phyloP scores from a whole-genome alignment of 1,140 invertebrate species.

The Drosophila bocki region DNA sequence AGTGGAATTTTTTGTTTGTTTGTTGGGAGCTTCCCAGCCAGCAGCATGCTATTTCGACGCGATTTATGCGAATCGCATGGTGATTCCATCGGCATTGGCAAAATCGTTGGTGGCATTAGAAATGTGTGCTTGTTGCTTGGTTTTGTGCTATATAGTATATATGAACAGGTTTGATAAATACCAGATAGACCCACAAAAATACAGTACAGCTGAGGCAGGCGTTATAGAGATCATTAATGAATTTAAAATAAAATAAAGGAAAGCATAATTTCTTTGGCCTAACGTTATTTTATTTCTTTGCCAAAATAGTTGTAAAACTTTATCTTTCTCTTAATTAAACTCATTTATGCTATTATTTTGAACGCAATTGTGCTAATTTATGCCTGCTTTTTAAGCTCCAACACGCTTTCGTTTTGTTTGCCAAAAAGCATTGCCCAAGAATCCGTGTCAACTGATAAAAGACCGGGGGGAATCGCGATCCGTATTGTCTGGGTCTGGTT shows the following conservation, averaged over 20 bases:
- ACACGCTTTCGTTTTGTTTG: conserved; percentile 39
- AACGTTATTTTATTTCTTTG: not conserved
- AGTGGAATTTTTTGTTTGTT: conserved; percentile 53
- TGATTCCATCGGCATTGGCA: conserved; percentile 40
- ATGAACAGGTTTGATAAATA: conserved; percentile 37
- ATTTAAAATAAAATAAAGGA: not conserved
- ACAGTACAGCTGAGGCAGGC: not conserved
- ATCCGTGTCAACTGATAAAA: conserved; percentile 52
- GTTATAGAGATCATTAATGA: not conserved
- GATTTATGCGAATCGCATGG: conserved; percentile 52
- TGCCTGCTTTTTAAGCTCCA: conserved; percentile 33
- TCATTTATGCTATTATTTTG: not conserved
- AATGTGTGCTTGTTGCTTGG: conserved; percentile 60
- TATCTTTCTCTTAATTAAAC: not conserved
- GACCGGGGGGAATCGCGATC: not conserved
- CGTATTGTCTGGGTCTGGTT: conserved; percentile 52
- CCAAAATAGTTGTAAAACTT: not conserved
- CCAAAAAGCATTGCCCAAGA: conserved; percentile 24
- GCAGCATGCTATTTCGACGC: conserved; percentile 30
- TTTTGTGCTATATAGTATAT: conserved; percentile 45
- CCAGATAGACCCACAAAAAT: conserved; percentile 5
- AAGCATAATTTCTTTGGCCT: not conserved
- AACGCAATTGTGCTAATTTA: conserved; percentile 12
- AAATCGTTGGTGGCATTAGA: conserved; percentile 48
- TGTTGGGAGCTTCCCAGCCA: conserved; percentile 12